Base-by-base conservation (phyloP, 2,888 invertebrate species). In the Eulithis prunata region DNA sequence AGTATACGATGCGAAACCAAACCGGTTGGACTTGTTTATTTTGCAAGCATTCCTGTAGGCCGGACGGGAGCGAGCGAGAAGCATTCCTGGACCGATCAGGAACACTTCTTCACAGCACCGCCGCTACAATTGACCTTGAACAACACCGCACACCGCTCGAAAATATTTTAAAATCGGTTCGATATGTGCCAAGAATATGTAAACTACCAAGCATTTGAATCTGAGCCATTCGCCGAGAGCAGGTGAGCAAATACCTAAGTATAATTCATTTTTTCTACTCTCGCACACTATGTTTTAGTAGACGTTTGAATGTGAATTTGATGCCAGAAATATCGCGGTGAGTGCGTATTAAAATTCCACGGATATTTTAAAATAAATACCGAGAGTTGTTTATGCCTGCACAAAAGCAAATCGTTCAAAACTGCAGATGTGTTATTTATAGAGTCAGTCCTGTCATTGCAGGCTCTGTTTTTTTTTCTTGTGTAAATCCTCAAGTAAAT, bases 21-120 rank as follows among this genome's bases (percentile, higher is more conserved):
- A 91, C 93, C 86, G 85, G 93, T 91, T 81, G 77, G 71, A 85
- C 91, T 88, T 85, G 92, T 92, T 92, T 93, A 91, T 92, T 92
- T 92, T 91, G 91, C 93, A 91, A 88, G 86, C 91, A 92, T 93
- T 92, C 92, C 90, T 82, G 86, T 73, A 84, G 85, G 82, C 82
- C 78, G 74, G 81, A 79, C 85, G 84, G 87, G 89, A 89, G 84
- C 82, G 86, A 85, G 86, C 85, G 87, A 85, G 86, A 85, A 78
- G 83, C 86, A 85, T 87, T 88, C 90, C 89, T 82, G 81, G 82
- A 80, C 83, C 78, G 78, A 84, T 84, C 86, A 85, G 88, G 89
- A 88, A 86, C 86, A 84, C 85, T 86, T 83, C 78, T 84, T 79
- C 81, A 79, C 80, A 78, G 77, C 78, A 79, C 77, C 74, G 75